Evolutionary conservation across 2,113 vertebrate genomes (phyloP).

Genomic region (Lamprotornis superbus): DNA sequence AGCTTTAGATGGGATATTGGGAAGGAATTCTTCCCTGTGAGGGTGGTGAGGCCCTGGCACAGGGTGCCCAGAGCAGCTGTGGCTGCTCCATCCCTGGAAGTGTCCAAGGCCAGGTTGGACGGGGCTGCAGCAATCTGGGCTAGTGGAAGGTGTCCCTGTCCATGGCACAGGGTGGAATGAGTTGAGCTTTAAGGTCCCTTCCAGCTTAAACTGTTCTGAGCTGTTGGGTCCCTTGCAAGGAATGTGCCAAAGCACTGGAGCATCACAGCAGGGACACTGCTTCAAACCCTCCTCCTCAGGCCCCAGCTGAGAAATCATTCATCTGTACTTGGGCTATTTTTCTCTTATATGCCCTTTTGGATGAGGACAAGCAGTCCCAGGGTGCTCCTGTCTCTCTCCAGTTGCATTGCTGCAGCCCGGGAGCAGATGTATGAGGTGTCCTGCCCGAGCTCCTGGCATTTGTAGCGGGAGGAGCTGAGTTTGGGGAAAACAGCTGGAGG

Average conservation of each 20-base stretch:
- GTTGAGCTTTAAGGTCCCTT: not conserved
- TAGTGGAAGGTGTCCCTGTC: not conserved
- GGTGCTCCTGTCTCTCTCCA: not conserved
- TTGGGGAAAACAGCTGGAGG: not conserved
- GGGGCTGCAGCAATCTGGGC: accelerated
- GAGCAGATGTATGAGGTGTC: not conserved
- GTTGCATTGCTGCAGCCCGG: not conserved
- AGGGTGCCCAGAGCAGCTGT: not conserved
- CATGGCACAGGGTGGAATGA: not conserved
- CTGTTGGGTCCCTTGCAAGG: not conserved
- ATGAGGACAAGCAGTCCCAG: not conserved
- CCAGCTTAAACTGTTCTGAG: not conserved
- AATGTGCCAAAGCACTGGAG: not conserved
- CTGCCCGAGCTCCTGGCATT: not conserved
- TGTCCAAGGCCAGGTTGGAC: not conserved
- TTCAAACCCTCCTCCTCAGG: not conserved
- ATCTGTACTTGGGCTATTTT: not conserved
- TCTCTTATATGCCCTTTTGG: not conserved
- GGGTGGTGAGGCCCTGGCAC: not conserved
- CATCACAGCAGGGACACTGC: not conserved
- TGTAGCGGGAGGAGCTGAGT: not conserved
- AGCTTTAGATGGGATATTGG: not conserved
- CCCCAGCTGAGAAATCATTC: not conserved
- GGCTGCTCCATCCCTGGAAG: not conserved
- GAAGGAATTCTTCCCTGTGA: not conserved